phyloP scores from a whole-genome alignment of 2,113 vertebrate genomes.

The Pelecanus crispus region DNA sequence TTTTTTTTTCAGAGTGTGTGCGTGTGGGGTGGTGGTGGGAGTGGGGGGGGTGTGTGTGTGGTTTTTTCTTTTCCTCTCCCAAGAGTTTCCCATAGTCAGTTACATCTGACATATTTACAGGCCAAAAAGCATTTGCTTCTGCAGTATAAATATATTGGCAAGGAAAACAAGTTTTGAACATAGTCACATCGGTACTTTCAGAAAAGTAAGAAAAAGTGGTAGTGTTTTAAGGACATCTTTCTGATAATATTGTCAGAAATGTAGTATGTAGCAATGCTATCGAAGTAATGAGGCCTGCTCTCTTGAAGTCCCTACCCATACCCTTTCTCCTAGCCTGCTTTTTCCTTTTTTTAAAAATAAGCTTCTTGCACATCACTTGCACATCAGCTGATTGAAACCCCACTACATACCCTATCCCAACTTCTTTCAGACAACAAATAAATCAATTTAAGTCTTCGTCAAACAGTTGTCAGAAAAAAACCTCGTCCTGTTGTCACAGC shows the following conservation, averaged over 20 bases:
- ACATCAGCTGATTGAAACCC: background rate
- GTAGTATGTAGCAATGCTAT: background rate
- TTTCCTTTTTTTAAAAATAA: background rate
- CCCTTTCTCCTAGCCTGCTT: background rate
- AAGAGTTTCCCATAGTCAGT: background rate
- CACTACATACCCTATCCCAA: background rate
- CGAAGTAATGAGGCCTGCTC: background rate
- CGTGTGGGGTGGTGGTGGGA: too few relatives aligned
- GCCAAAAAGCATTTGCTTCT: background rate
- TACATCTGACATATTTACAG: background rate
- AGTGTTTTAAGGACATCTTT: background rate
- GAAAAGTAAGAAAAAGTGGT: background rate
- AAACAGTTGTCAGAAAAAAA: background rate
- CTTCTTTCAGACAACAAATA: background rate
- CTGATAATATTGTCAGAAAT: background rate
- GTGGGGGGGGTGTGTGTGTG: too few relatives aligned
- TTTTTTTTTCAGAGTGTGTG: too few relatives aligned
- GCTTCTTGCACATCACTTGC: background rate
- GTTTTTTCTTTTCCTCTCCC: too few relatives aligned
- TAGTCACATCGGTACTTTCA: background rate
- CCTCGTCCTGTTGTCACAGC: fast-evolving
- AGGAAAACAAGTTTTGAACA: background rate
- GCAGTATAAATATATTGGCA: background rate
- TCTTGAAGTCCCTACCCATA: background rate
- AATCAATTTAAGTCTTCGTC: background rate